Evolutionary conservation across 2,113 vertebrate species (phyloP).

Genomic region (Caranx ignobilis): DNA sequence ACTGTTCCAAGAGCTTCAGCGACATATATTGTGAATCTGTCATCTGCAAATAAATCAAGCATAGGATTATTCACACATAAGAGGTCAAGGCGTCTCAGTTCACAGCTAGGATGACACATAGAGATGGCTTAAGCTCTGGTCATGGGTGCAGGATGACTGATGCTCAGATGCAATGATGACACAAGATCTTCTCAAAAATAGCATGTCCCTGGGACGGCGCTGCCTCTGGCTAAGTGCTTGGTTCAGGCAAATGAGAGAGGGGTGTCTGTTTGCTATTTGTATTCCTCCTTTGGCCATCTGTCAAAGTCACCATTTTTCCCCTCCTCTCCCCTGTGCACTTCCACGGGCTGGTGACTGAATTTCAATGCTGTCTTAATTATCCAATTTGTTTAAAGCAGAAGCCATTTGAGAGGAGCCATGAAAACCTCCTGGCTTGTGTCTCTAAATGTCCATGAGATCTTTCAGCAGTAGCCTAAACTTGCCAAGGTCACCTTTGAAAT

Average conservation of each 20-base stretch:
- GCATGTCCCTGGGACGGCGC: constrained; percentile 52
- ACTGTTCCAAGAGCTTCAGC: constrained; percentile 30
- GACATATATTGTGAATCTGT: constrained; percentile 38
- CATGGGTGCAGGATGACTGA: constrained; percentile 39
- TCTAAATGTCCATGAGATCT: constrained; percentile 48
- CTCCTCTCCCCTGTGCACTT: constrained; percentile 53
- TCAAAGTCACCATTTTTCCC: constrained; percentile 62
- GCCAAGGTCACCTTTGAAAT: constrained; percentile 78
- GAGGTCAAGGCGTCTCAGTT: constrained; percentile 32
- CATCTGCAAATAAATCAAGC: constrained; percentile 52
- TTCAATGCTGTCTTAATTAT: constrained; percentile 72
- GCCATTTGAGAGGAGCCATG: constrained; percentile 45
- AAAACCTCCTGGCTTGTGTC: constrained; percentile 39
- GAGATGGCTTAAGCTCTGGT: constrained; percentile 40
- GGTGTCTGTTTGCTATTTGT: constrained; percentile 64
- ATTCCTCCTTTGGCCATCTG: constrained; percentile 77
- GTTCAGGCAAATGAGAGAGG: constrained; percentile 36
- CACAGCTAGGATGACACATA: constrained; percentile 48
- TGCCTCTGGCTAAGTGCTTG: constrained; percentile 47
- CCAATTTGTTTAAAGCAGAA: constrained; percentile 66
- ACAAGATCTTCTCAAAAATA: constrained; percentile 60
- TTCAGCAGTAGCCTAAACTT: constrained; percentile 58
- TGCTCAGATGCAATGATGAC: constrained; percentile 29
- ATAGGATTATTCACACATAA: constrained; percentile 41
- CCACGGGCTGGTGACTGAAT: constrained; percentile 55